Conservation (phyloP, 1,140 invertebrate genomes). For the Alviniconcha marisindica region DNA sequence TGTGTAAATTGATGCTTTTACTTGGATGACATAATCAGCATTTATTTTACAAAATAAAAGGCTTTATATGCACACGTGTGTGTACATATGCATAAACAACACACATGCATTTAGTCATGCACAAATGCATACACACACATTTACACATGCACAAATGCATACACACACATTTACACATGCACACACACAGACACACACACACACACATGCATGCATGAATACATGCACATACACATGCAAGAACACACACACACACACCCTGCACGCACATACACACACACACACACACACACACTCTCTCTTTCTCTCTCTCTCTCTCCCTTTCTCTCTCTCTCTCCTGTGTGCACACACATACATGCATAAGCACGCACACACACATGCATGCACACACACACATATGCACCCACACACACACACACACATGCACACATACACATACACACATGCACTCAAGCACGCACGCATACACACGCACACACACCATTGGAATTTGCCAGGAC, state of each 20-base stretch:
- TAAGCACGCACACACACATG: too few relatives aligned
- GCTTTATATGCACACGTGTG: not conserved
- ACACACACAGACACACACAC: not conserved
- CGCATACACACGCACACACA: too few relatives aligned
- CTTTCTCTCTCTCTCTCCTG: too few relatives aligned
- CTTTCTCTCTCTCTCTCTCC: too few relatives aligned
- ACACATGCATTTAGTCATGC: not conserved
- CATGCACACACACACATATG: too few relatives aligned
- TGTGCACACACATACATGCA: too few relatives aligned
- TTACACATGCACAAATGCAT: not conserved
- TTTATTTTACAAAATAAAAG: too few relatives aligned
- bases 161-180: not conserved
- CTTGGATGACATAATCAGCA: too few relatives aligned
- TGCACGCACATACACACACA: not conserved
- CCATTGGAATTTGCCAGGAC: too few relatives aligned
- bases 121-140: not conserved
- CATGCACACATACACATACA: too few relatives aligned
- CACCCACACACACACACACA: too few relatives aligned
- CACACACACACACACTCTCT: conserved; percentile 5
- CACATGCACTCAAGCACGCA: too few relatives aligned
- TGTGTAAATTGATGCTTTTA: not conserved
- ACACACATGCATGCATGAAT: not conserved
- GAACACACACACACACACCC: not conserved
- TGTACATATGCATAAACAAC: not conserved
- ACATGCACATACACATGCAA: not conserved